Evolutionary conservation across 2,113 vertebrate species (phyloP), one percentile per base, ranked within the genome.

Genomic region (Puntigrus tetrazona): DNA sequence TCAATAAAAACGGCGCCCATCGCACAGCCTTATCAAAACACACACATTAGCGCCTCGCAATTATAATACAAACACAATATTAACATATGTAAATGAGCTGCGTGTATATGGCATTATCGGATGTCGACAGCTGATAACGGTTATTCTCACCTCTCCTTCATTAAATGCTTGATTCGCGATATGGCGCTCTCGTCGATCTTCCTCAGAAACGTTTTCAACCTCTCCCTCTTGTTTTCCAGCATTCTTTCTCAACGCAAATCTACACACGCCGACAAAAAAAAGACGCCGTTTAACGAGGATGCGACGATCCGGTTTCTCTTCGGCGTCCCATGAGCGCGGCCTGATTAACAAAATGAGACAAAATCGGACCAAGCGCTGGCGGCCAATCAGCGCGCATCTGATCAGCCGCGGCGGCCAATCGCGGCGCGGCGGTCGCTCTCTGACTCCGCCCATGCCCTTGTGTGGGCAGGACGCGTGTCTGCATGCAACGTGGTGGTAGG

Each of bases 101-200:
- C 78, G 78, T 29, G 36, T 45, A 22, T 45, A 7, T 13, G 13
- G 2, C 14, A 20, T 18, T 4, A 7, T 22, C 27, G 74, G 78
- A 47, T n/a, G 78, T 34, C 27, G 4, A 63, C 41, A 43, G 78
- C 70, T 41, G 36, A 27, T 29, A 77, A 14, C 36, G 18, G 61
- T 31, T 22, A 20, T 3, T 57, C 83, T 91, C 82, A 95, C 94
- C 94, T 94, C 87, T 95, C 94, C 72, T 92, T 94, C 94, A 95
- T 95, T 86, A 95, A 92, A 86, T 94, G 93, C 86, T 95, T 95
- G 89, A 95, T 91, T 87, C 89, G 90, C 78, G 93, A 91, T 8
- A 95, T 94, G 57, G 94, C 93, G 90, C 94, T 95, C 74, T 94
- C 94, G 88, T 95, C 94, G 65, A 95, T 95, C 88, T 94, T 95